A percentile compares a stretch with the other conserved stretches of the same genome.
Evolutionary conservation across 2,797 vertebrate species (phyloP).

Genomic region (Sylvia borin): DNA sequence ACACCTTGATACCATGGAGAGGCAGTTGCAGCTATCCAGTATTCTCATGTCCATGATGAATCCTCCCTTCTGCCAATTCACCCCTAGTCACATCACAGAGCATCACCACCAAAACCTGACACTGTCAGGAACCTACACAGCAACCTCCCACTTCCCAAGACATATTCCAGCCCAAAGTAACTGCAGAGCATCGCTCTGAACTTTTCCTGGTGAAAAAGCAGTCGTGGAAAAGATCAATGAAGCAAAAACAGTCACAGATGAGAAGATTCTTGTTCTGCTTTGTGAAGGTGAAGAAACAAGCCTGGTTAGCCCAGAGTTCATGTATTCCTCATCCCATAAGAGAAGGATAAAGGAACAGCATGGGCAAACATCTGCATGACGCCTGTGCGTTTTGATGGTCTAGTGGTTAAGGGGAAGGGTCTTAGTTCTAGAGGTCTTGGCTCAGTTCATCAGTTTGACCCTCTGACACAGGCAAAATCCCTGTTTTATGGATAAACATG

Average conservation of each 20-base stretch:
- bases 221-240: background rate
- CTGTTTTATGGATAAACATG: background rate
- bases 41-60: background rate
- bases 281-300: background rate
- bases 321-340: background rate
- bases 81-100: background rate
- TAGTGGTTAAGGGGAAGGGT: background rate
- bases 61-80: background rate
- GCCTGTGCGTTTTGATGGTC: background rate
- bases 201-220: background rate
- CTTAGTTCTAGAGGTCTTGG: background rate
- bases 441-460: slow-evolving; percentile 13
- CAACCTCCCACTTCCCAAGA: background rate
- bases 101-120: background rate
- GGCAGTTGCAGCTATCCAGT: background rate
- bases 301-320: background rate
- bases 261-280: background rate
- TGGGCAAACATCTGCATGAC: background rate
- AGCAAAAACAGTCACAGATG: background rate
- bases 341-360: background rate
- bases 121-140: background rate
- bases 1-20: accelerated
- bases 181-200: accelerated
- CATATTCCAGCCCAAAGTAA: background rate
- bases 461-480: background rate